Percentiles rank a stretch among this genome's conserved stretches.
Evolutionary conservation across 2,888 invertebrate genomes (phyloP).

Genomic region (Lithophane leautieri): DNA sequence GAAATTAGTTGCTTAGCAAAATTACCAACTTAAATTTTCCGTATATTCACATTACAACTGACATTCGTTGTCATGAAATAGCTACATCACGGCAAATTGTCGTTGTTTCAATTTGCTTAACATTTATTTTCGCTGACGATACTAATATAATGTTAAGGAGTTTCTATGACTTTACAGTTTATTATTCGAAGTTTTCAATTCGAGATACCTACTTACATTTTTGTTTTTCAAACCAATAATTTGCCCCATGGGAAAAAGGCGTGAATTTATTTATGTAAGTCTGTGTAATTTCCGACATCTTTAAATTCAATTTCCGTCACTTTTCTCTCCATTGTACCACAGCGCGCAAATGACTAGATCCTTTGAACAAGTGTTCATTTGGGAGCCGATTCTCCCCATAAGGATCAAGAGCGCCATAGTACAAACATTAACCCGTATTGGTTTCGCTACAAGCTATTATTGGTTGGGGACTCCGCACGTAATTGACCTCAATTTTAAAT

Average conservation of each 20-base stretch:
- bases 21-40: background rate
- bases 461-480: slow-evolving; percentile 61
- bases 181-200: background rate
- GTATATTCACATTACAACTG: background rate
- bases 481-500: slow-evolving; percentile 73
- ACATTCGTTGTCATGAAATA: background rate
- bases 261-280: background rate
- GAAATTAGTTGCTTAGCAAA: background rate
- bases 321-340: background rate
- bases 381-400: slow-evolving; percentile 29
- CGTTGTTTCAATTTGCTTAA: background rate
- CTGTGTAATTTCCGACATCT: background rate
- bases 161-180: no score
- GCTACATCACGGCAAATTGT: background rate
- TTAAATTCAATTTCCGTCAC: background rate
- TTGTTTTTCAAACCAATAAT: background rate
- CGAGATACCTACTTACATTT: no score
- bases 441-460: slow-evolving; percentile 61
- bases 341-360: slow-evolving; percentile 16
- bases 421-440: slow-evolving; percentile 61
- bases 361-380: slow-evolving; percentile 41
- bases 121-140: background rate
- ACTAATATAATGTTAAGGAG: background rate
- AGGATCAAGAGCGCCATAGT: slow-evolving; percentile 41
- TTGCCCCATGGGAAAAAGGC: background rate